phyloP scores from a whole-genome alignment of 2,113 vertebrate species.

The Etheostoma spectabile region DNA sequence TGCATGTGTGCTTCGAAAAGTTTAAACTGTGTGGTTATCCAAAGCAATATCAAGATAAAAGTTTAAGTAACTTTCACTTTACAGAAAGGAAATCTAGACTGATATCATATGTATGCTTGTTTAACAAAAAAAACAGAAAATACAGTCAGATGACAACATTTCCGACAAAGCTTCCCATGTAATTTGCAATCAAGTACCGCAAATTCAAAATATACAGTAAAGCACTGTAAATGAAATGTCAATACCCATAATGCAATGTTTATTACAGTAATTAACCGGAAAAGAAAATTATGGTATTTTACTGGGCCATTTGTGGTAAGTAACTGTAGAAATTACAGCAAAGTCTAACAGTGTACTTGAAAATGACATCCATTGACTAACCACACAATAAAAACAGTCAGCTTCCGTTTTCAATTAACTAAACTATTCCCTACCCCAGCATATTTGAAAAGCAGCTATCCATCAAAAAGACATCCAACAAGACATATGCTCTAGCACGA shows the following conservation, averaged over 20 bases:
- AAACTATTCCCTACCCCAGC: not conserved
- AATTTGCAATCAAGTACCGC: not conserved
- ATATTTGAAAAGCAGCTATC: slow-evolving; percentile 14
- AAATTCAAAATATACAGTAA: too few relatives aligned
- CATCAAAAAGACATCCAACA: slow-evolving; percentile 39
- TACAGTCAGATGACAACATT: not conserved
- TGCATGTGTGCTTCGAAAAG: slow-evolving; percentile 20
- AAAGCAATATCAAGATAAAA: not conserved
- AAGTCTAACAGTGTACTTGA: too few relatives aligned
- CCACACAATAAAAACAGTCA: not conserved
- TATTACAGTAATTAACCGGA: too few relatives aligned
- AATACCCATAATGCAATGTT: too few relatives aligned
- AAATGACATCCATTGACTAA: not conserved
- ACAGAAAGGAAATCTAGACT: not conserved
- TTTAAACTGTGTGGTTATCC: not conserved
- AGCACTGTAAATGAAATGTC: too few relatives aligned
- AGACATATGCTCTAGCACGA: slow-evolving; percentile 41
- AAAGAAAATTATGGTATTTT: too few relatives aligned
- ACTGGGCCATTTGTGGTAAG: too few relatives aligned
- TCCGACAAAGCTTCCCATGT: not conserved
- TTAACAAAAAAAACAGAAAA: not conserved
- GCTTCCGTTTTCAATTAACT: not conserved
- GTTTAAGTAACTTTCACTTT: not conserved
- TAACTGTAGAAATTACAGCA: too few relatives aligned
- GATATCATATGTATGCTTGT: not conserved